phyloP scores from a whole-genome alignment of 2,113 vertebrate genomes.

The Orycteropus afer region DNA sequence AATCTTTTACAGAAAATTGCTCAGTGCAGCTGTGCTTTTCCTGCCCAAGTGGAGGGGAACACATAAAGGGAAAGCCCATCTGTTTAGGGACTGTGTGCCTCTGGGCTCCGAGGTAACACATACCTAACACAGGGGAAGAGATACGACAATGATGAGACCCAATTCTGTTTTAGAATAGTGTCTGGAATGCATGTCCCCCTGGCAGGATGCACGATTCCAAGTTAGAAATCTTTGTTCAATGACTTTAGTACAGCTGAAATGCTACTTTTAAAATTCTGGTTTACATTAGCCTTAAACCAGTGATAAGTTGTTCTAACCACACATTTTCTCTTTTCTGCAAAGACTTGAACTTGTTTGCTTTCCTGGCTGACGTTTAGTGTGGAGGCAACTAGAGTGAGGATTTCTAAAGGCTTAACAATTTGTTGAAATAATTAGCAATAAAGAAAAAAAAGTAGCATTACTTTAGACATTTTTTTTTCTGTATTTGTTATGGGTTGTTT shows the following conservation, averaged over 20 bases:
- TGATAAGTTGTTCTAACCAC: not conserved
- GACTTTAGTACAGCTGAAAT: not conserved
- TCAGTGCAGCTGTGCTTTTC: slow-evolving; percentile 17
- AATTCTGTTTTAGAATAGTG: not conserved
- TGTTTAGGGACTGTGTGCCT: slow-evolving; percentile 34
- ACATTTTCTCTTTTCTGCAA: not conserved
- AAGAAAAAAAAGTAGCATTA: not conserved
- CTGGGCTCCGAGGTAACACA: not conserved
- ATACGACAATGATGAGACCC: not conserved
- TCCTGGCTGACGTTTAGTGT: not conserved
- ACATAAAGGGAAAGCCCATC: slow-evolving; percentile 25
- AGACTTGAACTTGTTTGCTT: not conserved
- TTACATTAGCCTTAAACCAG: slow-evolving; percentile 29
- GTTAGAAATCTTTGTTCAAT: slow-evolving; percentile 16
- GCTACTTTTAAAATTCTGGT: slow-evolving; percentile 2
- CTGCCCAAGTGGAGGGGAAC: not conserved
- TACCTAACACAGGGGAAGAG: slow-evolving; percentile 22
- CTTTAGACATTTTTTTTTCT: not conserved
- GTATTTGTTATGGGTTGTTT: not conserved
- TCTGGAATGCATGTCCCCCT: not conserved
- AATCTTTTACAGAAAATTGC: slow-evolving; percentile 33
- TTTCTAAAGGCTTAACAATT: slow-evolving; percentile 31
- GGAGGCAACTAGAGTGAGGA: not conserved
- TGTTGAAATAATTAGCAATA: slow-evolving; percentile 29
- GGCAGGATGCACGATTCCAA: not conserved